Base-by-base conservation (phyloP, 2,797 vertebrate species). In the Gadopsis bispinosus region DNA sequence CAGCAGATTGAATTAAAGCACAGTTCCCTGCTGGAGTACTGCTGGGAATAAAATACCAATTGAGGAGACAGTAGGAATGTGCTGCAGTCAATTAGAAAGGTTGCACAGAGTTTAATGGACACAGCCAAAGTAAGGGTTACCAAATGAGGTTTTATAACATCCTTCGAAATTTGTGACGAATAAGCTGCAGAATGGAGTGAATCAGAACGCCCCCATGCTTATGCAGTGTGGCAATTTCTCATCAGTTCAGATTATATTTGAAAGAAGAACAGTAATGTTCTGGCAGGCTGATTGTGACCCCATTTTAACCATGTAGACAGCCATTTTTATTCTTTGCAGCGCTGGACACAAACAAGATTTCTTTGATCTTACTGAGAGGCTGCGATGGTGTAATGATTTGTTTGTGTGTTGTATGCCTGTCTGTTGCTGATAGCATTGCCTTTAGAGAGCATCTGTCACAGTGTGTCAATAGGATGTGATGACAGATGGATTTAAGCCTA, bases 401-500 rank as follows among this genome's bases (percentile, higher is more conserved):
- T 87, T 89, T 88, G 88, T 76, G 71, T 54, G 35, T 20, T 5
- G 45, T 58, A 9, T 37, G 58, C 59, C 68, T 82, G 83, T 72
- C 72, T 83, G 72, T 78, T 73, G 75, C 85, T 83, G 83, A 84
- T 83, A 79, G 72, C 58, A 55, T 88, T 91, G 68, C 75, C 26
- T 86, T 84, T 74, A 83, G 35, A 67, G 58, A 86, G 80, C 87
- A 84, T 90, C 81, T 90, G 90, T 89, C 80, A 83, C 82, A 73
- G 81, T 79, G 72, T 90, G 83, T 87, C 87, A 73, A 83, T 88
- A 83, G 59, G 75, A 85, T 80, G 77, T 37, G 47, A 51, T 63
- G 83, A 87, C 91, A 90, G 89, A 93, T 93, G 85, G 87, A 84
- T 90, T 80, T 83, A 81, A 88, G 69, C 65, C 62, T 69, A 64